A percentile compares a stretch with the other conserved stretches of the same genome.
phyloP scores from a whole-genome alignment of 2,888 invertebrate genomes.

The Pherbina coryleti region DNA sequence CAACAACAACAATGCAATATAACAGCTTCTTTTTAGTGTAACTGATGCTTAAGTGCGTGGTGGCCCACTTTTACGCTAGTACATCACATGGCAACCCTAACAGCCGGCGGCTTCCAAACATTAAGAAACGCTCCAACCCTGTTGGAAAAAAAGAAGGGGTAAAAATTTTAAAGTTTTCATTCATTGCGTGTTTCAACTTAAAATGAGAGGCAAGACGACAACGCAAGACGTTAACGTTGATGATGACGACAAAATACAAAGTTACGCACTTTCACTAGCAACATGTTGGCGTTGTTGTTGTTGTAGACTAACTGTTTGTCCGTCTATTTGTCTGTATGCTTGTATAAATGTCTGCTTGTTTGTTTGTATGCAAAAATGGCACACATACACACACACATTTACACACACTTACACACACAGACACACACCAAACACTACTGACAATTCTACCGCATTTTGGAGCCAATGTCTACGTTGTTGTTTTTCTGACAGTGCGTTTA shows the following conservation, averaged over 20 bases:
- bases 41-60: not conserved
- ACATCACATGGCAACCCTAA: not conserved
- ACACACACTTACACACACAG: too few species aligned
- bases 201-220: not conserved
- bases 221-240: not conserved
- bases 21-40: not conserved
- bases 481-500: not conserved
- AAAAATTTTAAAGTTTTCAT: conserved; percentile 3
- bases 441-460: not conserved
- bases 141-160: not conserved
- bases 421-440: too few species aligned
- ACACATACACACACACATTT: not conserved
- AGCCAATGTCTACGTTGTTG: not conserved
- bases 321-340: not conserved
- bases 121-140: not conserved
- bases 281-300: conserved; percentile 8
- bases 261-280: conserved; percentile 27
- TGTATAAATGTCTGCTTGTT: not conserved
- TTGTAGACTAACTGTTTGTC: conserved; percentile 31
- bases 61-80: not conserved
- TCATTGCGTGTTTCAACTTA: not conserved
- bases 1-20: not conserved
- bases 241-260: conserved; percentile 9
- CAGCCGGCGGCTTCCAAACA: not conserved
- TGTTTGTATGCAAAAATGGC: not conserved